These are phyloP conservation scores for Mormyrus hasselquistii DNA, from an alignment of 2,797 vertebrate genomes.

Conservation along the genomic window DNA sequence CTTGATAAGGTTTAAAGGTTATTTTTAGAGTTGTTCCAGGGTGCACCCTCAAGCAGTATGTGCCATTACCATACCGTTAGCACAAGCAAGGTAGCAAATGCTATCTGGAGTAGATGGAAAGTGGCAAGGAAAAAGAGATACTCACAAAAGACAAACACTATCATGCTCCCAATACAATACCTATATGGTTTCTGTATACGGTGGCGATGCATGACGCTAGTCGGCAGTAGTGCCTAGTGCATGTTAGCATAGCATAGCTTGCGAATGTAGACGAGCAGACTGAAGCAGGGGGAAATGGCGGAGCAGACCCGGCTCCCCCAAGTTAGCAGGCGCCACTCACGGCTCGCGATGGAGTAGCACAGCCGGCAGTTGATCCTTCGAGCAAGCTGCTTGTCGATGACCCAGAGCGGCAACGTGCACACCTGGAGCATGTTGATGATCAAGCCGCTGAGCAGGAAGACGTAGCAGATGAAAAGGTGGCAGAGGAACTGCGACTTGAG, in stretches of 20 bases:
- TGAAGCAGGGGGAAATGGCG: too few relatives aligned
- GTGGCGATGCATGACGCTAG: not conserved
- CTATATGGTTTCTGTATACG: not conserved
- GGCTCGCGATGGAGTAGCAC: constrained; percentile 83
- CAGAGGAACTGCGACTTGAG: constrained; percentile 87
- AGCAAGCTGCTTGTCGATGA: constrained; percentile 79
- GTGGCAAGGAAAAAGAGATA: not conserved
- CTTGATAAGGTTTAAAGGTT: not conserved
- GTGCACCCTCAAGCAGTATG: not conserved
- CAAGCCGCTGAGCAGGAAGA: constrained; percentile 85
- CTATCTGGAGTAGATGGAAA: not conserved
- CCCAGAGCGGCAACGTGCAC: constrained; percentile 79
- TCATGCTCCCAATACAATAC: not conserved
- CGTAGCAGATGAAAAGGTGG: constrained; percentile 84
- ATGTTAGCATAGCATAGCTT: not conserved
- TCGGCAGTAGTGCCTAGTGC: not conserved
- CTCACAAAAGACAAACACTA: not conserved
- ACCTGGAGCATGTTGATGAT: constrained; percentile 85
- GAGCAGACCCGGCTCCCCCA: too few relatives aligned
- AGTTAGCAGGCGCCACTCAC: constrained; percentile 65
- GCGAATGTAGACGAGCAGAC: not conserved
- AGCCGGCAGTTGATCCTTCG: constrained; percentile 85
- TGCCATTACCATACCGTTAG: not conserved
- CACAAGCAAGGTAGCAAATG: not conserved
- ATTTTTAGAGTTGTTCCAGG: not conserved